A percentile compares a stretch with the other conserved stretches of the same genome.
Conservation (phyloP, 30 jellyfish, hydroid and myxozoan species). For the Nemopilema nomurai region DNA sequence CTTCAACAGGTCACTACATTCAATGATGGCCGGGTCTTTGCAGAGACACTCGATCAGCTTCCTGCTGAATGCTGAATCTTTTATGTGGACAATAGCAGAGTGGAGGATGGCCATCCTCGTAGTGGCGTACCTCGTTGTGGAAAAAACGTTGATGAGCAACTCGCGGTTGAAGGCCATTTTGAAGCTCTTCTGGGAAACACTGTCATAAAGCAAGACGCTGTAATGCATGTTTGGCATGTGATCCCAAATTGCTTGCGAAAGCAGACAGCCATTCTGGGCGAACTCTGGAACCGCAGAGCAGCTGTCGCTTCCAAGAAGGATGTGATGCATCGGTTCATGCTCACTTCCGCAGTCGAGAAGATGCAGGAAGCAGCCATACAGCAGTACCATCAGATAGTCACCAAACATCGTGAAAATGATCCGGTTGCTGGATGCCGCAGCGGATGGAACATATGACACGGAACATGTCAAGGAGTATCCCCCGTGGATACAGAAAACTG, state of each 20-base stretch:
- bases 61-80: slow-evolving; percentile 53
- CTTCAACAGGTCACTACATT: slow-evolving; percentile 64
- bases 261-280: slow-evolving; percentile 22
- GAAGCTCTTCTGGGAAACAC: slow-evolving; percentile 56
- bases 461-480: slow-evolving; percentile 61
- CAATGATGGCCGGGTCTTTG: slow-evolving; percentile 90
- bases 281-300: slow-evolving; percentile 33
- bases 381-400: slow-evolving; percentile 73
- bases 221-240: slow-evolving; percentile 53
- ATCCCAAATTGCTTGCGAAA: slow-evolving; percentile 57
- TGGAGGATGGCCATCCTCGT: slow-evolving; percentile 81
- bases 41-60: slow-evolving; percentile 76
- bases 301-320: slow-evolving; percentile 43
- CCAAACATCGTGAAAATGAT: slow-evolving; percentile 64
- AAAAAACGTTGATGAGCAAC: slow-evolving; percentile 35
- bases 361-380: slow-evolving; percentile 74
- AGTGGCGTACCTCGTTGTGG: slow-evolving; percentile 56
- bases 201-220: slow-evolving; percentile 55
- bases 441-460: slow-evolving; percentile 29
- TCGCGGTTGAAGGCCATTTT: slow-evolving; percentile 45
- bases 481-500: slow-evolving; percentile 80
- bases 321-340: slow-evolving; percentile 84
- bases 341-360: slow-evolving; percentile 90
- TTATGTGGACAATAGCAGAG: slow-evolving; percentile 75
- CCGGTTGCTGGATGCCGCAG: slow-evolving; percentile 12